These are phyloP conservation scores for Gallinago nigripennis DNA, from an alignment of 2,797 vertebrate species.

Conservation along the genomic window DNA sequence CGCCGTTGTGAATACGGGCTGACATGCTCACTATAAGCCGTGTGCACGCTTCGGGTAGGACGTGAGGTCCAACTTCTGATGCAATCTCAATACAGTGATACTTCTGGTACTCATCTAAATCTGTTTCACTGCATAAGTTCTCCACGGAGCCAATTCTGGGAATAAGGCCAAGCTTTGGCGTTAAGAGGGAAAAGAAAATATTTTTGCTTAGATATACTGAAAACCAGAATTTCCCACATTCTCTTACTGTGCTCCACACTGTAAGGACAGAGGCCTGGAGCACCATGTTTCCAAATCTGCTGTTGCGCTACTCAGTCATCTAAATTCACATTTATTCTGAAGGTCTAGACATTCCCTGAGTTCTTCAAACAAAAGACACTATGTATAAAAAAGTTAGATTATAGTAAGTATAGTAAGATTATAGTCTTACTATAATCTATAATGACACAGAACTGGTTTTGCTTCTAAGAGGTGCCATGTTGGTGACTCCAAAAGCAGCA, in stretches of 20 bases:
- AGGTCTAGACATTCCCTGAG: background rate
- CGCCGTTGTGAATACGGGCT: constrained; percentile 83
- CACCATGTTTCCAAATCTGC: background rate
- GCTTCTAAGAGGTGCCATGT: background rate
- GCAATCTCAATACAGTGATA: constrained; percentile 82
- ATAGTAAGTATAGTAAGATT: background rate
- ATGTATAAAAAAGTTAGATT: background rate
- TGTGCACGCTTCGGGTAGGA: constrained; percentile 75
- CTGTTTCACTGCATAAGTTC: constrained; percentile 79
- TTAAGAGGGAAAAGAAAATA: constrained; percentile 51
- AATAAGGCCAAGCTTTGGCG: constrained; percentile 84
- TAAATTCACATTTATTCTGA: constrained; percentile 12
- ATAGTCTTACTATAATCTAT: too few species aligned
- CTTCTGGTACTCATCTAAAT: constrained; percentile 77
- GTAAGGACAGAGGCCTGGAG: background rate
- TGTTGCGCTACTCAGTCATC: background rate
- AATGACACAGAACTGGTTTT: background rate
- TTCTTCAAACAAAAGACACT: constrained; percentile 5
- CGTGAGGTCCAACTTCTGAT: constrained; percentile 61
- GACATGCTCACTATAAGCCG: constrained; percentile 83
- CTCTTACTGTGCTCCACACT: background rate
- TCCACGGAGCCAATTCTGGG: constrained; percentile 79
- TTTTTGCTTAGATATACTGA: background rate
- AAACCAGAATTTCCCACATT: constrained; percentile 28
- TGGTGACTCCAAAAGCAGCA: background rate